Base-by-base conservation (phyloP, 2,797 vertebrate species). In the Micrastur ruficollis region DNA sequence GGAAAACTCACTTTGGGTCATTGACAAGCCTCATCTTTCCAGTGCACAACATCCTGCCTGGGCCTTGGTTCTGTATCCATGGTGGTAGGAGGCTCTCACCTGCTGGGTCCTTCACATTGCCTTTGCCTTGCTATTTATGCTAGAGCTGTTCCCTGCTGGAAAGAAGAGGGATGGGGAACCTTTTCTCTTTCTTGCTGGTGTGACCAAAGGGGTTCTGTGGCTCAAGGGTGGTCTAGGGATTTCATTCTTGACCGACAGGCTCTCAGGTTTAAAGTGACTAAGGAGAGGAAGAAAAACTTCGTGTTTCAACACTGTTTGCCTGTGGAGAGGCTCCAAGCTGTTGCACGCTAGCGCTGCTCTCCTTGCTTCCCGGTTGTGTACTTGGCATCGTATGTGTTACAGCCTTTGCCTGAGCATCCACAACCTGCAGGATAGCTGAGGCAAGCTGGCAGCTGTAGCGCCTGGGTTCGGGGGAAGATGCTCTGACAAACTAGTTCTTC, bases 371-470 rank as follows among this genome's bases (percentile, higher is more conserved):
- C 9, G 10, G 3, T 38, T 67, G 22, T 2, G 7, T 49, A 9
- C 52, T 26, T 29, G 75, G 36, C 71, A 22, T 12, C 7, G 11
- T 2, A 1, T 9, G 3, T 1, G 14, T 32, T 40, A 40, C 1
- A 1, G 19, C 20, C 80, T 61, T 47, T n/a, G 50, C 59, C 71
- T 8, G 9, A 58, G 56, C 4, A 2, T 1, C 70, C 34, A 1
- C 49, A 29, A 9, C 47, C 70, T 11, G 20, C 70, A 11, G 7
- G 49, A 8, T 1, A 10, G 50, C 9, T 8, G 9, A 6, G 55
- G 27, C 40, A 13, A 4, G 12, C 1, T 2, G 59, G 25, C 38
- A n/a, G 29, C 70, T 50, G 8, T 8, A 23, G 49, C 31, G 27
- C 22, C 53, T 2, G 66, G 6, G 1, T 14, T 15, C 3, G 44